Conservation (phyloP, 2,888 invertebrate species). For the Heliconius aoede region DNA sequence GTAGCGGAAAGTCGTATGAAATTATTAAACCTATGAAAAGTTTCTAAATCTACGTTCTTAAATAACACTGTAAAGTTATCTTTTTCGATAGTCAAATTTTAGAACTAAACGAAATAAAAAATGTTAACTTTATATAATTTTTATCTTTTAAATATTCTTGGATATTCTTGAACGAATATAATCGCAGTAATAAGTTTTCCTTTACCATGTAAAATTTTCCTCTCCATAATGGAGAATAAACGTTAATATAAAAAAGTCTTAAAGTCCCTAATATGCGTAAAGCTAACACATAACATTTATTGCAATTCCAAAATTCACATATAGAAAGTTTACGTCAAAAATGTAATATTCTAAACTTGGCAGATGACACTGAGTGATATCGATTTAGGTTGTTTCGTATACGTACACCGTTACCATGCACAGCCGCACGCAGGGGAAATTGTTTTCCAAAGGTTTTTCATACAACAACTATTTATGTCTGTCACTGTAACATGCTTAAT, state of each 20-base stretch:
- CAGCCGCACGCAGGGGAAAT: not conserved
- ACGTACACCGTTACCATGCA: slow-evolving; percentile 3
- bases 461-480: too few relatives aligned
- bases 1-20: slow-evolving; percentile 32
- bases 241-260: too few relatives aligned
- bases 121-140: too few relatives aligned
- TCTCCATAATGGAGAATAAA: too few relatives aligned
- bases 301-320: not conserved
- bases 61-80: not conserved
- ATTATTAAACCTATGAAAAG: slow-evolving; percentile 30
- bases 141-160: too few relatives aligned
- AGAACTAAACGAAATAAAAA: not conserved
- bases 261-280: not conserved
- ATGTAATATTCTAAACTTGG: not conserved
- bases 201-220: too few relatives aligned
- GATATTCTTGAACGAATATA: too few relatives aligned
- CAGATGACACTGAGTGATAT: slow-evolving; percentile 12
- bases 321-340: not conserved
- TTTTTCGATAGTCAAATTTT: not conserved
- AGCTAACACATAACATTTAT: not conserved
- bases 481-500: too few relatives aligned
- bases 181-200: too few relatives aligned
- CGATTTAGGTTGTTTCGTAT: slow-evolving; percentile 11
- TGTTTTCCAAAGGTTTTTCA: not conserved
- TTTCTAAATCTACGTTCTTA: not conserved